A percentile compares a stretch with the other conserved stretches of the same genome.
phyloP scores from a whole-genome alignment of 2,113 vertebrate genomes.

The Chloropsis cyanopogon region DNA sequence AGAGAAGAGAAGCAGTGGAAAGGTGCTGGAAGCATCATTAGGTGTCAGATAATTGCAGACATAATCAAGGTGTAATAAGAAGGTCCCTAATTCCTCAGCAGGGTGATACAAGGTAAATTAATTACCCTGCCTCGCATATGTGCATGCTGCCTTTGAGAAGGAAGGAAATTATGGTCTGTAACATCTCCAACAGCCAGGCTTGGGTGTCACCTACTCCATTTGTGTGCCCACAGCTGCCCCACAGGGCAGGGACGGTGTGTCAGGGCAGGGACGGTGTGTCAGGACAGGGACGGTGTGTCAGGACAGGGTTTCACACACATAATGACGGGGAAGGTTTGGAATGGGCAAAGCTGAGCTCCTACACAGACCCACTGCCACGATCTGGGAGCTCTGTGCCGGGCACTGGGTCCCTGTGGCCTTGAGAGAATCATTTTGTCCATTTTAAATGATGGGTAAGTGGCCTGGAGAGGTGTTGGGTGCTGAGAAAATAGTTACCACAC shows the following conservation, averaged over 20 bases:
- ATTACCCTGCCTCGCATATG: neutral
- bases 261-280: too few species aligned
- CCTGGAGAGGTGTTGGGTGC: neutral
- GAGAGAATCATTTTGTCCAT: accelerated
- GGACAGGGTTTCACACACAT: neutral
- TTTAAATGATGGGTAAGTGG: neutral
- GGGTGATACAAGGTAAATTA: neutral
- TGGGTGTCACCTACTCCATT: neutral
- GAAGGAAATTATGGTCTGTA: neutral
- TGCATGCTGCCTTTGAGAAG: neutral
- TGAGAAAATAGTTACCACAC: neutral
- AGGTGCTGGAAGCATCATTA: neutral
- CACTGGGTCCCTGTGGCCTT: neutral
- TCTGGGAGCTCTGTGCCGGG: neutral
- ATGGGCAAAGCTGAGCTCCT: neutral
- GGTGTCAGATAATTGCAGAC: constrained; percentile 45
- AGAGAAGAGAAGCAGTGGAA: neutral
- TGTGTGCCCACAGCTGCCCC: neutral
- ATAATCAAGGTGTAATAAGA: constrained; percentile 31
- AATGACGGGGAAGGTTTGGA: neutral
- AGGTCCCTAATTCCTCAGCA: neutral
- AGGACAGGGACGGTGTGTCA: neutral
- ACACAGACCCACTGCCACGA: accelerated
- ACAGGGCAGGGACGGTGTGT: neutral
- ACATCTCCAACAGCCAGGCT: neutral